Evolutionary conservation across 2,113 vertebrate species (phyloP).

Genomic region (Tetraodon nigroviridis): DNA sequence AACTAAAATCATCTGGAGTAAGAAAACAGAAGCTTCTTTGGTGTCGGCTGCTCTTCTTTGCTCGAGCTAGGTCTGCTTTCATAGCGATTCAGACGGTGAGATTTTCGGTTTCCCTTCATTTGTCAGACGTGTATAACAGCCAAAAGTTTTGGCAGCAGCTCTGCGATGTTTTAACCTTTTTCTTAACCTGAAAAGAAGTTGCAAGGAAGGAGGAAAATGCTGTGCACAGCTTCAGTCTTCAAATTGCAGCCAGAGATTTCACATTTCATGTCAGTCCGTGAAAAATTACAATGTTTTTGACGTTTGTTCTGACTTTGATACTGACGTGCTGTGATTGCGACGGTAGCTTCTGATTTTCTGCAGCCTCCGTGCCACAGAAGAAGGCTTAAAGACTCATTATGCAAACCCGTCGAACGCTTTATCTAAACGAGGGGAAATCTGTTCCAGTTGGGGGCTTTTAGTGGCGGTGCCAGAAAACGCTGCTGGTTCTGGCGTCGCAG

Average conservation of each 20-base stretch:
- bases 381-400: constrained; percentile 21
- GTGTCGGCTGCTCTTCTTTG: constrained; percentile 5
- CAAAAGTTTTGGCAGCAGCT: constrained; percentile 8
- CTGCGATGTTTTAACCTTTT: constrained; percentile 5
- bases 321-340: constrained; percentile 19
- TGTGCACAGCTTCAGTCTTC: constrained; percentile 55
- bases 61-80: not conserved
- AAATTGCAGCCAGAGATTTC: constrained; percentile 37
- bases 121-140: not conserved
- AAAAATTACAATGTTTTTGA: constrained; percentile 46
- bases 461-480: constrained; percentile 40
- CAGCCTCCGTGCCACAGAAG: constrained; percentile 17
- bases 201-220: constrained; percentile 25
- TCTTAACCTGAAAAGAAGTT: not conserved
- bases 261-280: constrained; percentile 38
- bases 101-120: not conserved
- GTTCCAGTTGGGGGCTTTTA: constrained; percentile 31
- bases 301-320: constrained; percentile 37
- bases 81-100: not conserved
- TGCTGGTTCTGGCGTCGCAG: constrained; percentile 33
- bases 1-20: no score
- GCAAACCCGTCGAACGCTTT: constrained; percentile 25
- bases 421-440: constrained; percentile 30
- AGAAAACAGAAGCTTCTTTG: constrained; percentile 8
- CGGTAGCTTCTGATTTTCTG: constrained; percentile 12